phyloP scores from a whole-genome alignment of 92 coral and sea anemone genomes.

The Pocillopora grandis region DNA sequence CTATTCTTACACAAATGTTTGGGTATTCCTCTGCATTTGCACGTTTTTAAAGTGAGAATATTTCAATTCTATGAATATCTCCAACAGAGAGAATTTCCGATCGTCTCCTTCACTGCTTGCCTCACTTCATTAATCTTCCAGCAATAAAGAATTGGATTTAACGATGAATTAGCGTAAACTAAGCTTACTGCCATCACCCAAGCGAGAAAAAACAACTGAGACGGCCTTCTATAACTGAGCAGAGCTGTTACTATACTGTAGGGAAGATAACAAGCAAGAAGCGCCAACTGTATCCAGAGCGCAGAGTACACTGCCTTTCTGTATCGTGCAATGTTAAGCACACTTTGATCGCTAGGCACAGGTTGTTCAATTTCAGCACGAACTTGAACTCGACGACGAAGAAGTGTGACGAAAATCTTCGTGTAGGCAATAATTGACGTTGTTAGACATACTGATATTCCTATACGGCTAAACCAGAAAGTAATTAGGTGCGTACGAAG shows the following conservation, averaged over 20 bases:
- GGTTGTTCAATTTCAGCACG: neutral
- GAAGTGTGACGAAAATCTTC: slow-evolving; percentile 11
- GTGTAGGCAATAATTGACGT: slow-evolving; percentile 12
- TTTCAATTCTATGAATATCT: no score
- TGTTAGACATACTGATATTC: neutral
- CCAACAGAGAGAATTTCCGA: no score
- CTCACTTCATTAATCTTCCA: neutral
- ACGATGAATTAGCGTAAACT: neutral
- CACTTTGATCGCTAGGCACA: neutral
- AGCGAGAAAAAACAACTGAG: neutral
- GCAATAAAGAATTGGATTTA: neutral
- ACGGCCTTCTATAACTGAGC: neutral
- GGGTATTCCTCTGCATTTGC: no score
- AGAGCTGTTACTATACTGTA: neutral
- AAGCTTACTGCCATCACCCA: neutral
- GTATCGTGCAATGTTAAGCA: slow-evolving; percentile 29
- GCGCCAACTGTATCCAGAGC: slow-evolving; percentile 2
- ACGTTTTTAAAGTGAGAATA: no score
- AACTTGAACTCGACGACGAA: neutral
- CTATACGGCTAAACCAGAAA: neutral
- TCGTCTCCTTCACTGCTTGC: neutral
- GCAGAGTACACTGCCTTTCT: slow-evolving; percentile 19
- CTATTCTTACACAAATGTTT: no score
- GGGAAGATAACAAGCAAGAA: neutral
- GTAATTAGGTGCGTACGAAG: neutral